Evolutionary conservation across 2,888 invertebrate genomes (phyloP).

Genomic region (Imbricaverruca yamaguchii): DNA sequence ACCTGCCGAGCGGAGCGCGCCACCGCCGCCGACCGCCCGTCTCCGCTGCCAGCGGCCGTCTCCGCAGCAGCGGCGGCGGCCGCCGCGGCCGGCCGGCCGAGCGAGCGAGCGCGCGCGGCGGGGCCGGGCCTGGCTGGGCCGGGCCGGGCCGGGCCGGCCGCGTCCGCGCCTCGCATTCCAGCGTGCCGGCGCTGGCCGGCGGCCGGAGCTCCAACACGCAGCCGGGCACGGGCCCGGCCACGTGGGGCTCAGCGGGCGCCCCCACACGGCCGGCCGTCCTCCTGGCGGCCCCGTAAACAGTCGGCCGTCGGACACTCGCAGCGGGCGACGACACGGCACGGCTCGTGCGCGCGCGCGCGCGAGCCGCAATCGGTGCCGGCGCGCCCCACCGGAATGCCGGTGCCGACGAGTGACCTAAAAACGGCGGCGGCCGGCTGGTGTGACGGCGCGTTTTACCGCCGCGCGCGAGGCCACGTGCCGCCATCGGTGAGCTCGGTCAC

Average conservation of each 20-base stretch:
- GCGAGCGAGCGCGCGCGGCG: no score
- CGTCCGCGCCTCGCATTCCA: constrained; percentile 8
- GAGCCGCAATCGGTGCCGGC: no score
- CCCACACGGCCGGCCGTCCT: neutral
- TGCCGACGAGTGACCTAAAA: neutral
- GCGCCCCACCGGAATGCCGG: neutral
- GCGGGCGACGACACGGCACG: neutral
- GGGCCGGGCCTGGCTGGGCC: no score
- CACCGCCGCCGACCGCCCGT: no score
- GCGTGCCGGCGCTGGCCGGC: neutral
- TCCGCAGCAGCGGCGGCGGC: no score
- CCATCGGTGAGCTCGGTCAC: neutral
- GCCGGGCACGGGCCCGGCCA: neutral
- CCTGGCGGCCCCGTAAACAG: neutral
- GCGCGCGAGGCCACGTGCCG: neutral
- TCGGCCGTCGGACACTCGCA: neutral
- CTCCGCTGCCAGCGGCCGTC: no score
- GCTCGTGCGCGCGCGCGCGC: no score
- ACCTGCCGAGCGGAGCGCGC: no score
- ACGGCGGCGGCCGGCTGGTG: neutral
- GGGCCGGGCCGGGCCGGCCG: neutral
- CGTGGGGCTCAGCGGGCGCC: neutral
- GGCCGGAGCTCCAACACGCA: neutral
- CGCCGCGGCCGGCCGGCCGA: no score
- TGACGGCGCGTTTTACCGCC: neutral